Conservation (phyloP, 2,888 invertebrate species). For the Drosophila paucipuncta region DNA sequence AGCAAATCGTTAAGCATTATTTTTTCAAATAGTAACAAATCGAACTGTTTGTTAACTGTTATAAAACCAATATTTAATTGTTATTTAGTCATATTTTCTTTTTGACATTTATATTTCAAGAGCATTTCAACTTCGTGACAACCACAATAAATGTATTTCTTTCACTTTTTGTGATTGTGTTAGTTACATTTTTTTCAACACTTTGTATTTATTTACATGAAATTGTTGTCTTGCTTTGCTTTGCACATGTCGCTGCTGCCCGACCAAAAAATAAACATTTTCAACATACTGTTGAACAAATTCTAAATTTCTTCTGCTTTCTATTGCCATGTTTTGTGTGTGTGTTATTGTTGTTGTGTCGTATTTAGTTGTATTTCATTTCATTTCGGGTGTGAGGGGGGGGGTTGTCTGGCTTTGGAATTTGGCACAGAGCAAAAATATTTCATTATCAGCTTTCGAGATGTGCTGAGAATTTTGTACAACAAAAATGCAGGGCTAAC, state of each 20-base stretch:
- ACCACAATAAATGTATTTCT: not conserved
- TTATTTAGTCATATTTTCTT: not conserved
- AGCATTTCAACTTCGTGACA: not conserved
- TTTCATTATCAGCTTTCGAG: conserved; percentile 52
- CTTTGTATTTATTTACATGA: conserved; percentile 38
- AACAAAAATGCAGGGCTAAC: conserved; percentile 27
- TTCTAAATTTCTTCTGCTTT: conserved; percentile 36
- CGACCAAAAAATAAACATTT: conserved; percentile 41
- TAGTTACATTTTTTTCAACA: conserved; percentile 16
- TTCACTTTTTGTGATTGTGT: conserved; percentile 7
- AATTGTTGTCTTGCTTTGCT: conserved; percentile 37
- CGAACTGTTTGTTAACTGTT: not conserved
- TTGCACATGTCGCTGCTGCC: conserved; percentile 12
- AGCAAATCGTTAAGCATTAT: not conserved
- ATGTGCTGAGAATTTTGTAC: conserved; percentile 22
- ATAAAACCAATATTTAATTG: not conserved
- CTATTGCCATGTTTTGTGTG: not conserved
- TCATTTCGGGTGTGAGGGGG: conserved; percentile 1
- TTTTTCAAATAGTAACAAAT: not conserved
- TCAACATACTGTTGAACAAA: conserved; percentile 53
- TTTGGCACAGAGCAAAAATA: conserved; percentile 38
- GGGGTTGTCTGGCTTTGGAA: conserved; percentile 16
- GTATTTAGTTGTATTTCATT: conserved; percentile 16
- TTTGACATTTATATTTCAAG: not conserved
- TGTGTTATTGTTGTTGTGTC: not conserved